A percentile compares a stretch with the other conserved stretches of the same genome.
Conservation (phyloP, 2,797 vertebrate species). For the Scyliorhinus canicula region DNA sequence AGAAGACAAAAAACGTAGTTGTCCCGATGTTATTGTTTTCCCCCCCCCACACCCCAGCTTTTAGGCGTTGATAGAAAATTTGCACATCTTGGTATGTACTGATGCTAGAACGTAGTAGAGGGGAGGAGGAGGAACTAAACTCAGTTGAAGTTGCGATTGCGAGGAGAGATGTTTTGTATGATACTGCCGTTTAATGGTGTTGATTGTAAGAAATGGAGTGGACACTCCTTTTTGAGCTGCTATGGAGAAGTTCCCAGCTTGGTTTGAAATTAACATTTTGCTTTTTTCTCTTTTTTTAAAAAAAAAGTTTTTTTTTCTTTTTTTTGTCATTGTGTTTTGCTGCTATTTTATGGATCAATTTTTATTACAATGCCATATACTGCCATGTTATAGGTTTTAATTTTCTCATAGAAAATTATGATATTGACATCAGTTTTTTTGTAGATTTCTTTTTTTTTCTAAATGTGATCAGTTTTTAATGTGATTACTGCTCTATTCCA, state of each 20-base stretch:
- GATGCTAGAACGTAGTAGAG: conserved; percentile 61
- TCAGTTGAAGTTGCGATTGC: conserved; percentile 57
- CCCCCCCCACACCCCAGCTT: conserved; percentile 38
- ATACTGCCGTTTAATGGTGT: conserved; percentile 66
- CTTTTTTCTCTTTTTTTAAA: conserved; percentile 63
- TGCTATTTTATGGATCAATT: conserved; percentile 84
- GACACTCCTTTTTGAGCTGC: conserved; percentile 81
- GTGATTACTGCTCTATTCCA: conserved; percentile 91
- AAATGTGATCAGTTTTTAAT: conserved; percentile 80
- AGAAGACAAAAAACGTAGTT: conserved; percentile 46
- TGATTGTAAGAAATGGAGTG: conserved; percentile 72
- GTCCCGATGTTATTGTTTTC: conserved; percentile 49
- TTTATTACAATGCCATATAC: conserved; percentile 84
- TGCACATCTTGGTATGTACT: conserved; percentile 77
- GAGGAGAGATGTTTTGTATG: conserved; percentile 63
- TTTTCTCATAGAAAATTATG: conserved; percentile 95
- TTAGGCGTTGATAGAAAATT: conserved; percentile 71
- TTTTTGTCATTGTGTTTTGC: conserved; percentile 81
- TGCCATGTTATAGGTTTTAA: conserved; percentile 83
- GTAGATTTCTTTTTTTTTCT: conserved; percentile 58
- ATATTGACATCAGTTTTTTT: conserved; percentile 80
- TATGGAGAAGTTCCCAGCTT: conserved; percentile 83
- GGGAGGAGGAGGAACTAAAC: conserved; percentile 54
- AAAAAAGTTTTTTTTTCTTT: conserved; percentile 69
- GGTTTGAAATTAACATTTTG: conserved; percentile 71